phyloP scores from a whole-genome alignment of 2,888 invertebrate species.

The Phorcus lineatus region DNA sequence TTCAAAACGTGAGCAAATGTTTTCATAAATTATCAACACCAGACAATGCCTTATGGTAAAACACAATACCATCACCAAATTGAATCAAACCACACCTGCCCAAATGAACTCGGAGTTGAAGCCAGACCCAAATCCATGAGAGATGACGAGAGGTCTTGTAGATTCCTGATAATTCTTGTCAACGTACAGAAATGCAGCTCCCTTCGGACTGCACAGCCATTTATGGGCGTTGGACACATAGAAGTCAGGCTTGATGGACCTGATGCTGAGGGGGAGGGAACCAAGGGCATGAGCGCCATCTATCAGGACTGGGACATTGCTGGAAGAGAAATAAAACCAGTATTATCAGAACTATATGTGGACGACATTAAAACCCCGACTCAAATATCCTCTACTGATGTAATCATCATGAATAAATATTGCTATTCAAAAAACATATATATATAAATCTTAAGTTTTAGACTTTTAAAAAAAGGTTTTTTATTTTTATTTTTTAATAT shows the following conservation, averaged over 20 bases:
- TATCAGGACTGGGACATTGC: constrained; percentile 65
- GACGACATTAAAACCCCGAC: no score
- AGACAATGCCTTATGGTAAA: neutral
- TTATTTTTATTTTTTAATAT: no score
- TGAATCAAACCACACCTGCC: constrained; percentile 60
- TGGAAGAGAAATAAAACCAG: constrained; percentile 34
- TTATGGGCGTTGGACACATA: constrained; percentile 74
- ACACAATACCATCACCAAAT: neutral
- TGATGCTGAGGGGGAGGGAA: constrained; percentile 56
- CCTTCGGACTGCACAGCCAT: constrained; percentile 74
- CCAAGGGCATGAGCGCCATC: constrained; percentile 75
- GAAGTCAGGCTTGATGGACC: constrained; percentile 65
- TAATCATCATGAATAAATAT: no score
- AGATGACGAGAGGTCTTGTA: constrained; percentile 68
- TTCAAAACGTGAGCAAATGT: no score
- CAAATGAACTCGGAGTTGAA: constrained; percentile 74
- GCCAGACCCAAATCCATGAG: constrained; percentile 74
- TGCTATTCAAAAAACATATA: no score
- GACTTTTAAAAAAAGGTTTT: no score
- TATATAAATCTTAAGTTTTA: no score
- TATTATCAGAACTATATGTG: no score
- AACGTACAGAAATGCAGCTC: constrained; percentile 72
- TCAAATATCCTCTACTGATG: no score
- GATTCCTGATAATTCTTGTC: constrained; percentile 53
- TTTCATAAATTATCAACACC: no score